Evolutionary conservation across 2,888 invertebrate genomes (phyloP).

Genomic region (Cataglyphis livida): DNA sequence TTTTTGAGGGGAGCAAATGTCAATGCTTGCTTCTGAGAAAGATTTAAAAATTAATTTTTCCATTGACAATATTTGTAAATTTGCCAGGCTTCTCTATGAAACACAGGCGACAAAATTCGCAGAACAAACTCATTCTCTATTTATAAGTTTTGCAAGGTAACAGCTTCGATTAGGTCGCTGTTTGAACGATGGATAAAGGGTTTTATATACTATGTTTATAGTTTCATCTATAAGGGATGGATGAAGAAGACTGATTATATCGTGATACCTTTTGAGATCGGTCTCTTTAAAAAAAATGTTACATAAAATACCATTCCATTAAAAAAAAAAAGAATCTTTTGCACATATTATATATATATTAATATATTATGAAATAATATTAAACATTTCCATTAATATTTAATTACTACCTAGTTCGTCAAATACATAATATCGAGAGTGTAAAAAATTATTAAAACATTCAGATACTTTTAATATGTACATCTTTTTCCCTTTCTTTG

Average conservation of each 20-base stretch:
- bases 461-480: not conserved
- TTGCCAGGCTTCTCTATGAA: not conserved
- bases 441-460: slow-evolving; percentile 8
- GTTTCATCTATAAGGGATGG: slow-evolving; percentile 1
- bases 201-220: not conserved
- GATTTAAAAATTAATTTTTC: not conserved
- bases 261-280: not conserved
- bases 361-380: not conserved
- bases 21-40: not conserved
- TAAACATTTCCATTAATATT: not conserved
- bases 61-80: not conserved
- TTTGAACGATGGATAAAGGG: slow-evolving; percentile 14
- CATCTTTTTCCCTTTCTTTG: not conserved
- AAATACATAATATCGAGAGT: not conserved
- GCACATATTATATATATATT: not conserved
- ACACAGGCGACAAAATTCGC: not conserved
- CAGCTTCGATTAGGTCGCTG: not conserved
- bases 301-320: not conserved
- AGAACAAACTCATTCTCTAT: slow-evolving; percentile 34
- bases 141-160: slow-evolving; percentile 34
- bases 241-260: slow-evolving; percentile 27
- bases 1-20: no score
- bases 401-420: slow-evolving; percentile 6
- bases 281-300: not conserved
- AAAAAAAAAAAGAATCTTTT: not conserved